A percentile compares a stretch with the other conserved stretches of the same genome.
These are phyloP conservation scores for Rhea americana DNA, from an alignment of 2,113 vertebrate species.

Conservation along the genomic window DNA sequence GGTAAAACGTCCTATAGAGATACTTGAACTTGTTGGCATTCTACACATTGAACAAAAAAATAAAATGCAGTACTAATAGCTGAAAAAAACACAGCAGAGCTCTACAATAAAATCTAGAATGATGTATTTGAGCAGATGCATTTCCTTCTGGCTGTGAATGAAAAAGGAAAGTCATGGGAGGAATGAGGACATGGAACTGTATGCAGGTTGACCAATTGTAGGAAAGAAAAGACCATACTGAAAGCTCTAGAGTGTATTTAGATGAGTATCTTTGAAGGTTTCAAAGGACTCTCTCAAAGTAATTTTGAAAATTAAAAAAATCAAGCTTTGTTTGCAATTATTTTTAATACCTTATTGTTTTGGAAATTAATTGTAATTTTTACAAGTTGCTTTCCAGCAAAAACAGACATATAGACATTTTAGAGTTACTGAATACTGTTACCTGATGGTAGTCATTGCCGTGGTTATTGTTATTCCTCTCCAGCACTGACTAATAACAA, in stretches of 20 bases:
- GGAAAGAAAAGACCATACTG: not conserved
- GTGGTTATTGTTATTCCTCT: not conserved
- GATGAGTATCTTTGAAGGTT: not conserved
- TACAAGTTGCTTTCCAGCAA: not conserved
- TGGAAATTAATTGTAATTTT: not conserved
- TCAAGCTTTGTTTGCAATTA: not conserved
- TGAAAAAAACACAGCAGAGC: not conserved
- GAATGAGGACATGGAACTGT: not conserved
- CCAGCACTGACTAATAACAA: not conserved
- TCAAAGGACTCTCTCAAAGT: not conserved
- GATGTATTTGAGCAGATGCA: not conserved
- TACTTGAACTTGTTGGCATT: not conserved
- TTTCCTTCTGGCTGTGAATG: not conserved
- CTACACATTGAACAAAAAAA: not conserved
- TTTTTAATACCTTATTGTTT: not conserved
- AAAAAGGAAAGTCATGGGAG: not conserved
- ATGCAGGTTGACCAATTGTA: not conserved
- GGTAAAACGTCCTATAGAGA: not conserved
- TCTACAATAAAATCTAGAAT: not conserved
- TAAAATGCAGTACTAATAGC: not conserved
- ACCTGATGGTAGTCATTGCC: not conserved
- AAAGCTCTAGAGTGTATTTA: not conserved
- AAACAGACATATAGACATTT: not conserved
- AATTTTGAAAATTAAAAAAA: not conserved
- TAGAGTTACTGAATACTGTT: not conserved